Evolutionary conservation across 1,140 invertebrate species (phyloP), one percentile per base, ranked within the genome.

Genomic region (Andrena cerasifolii): DNA sequence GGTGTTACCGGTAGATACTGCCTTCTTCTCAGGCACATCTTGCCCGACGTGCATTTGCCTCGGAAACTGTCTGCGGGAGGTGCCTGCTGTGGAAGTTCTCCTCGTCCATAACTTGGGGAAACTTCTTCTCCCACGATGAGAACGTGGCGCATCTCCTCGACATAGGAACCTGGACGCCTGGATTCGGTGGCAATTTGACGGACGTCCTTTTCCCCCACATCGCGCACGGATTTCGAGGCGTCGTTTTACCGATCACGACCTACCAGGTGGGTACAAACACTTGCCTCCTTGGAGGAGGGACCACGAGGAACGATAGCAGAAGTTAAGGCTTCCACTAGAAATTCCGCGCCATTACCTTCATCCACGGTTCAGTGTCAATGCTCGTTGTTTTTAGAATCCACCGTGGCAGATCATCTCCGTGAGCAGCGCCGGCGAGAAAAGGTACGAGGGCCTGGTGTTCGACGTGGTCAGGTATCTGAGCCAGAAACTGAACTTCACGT

Each of bases 121-220:
- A 84, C 70, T 88, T 91, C 73, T 93, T 91, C 18, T 21, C 56
- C 31, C 53, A 33, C 0, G 65, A 72, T 8, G 82, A 63, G 26
- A 76, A 74, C 47, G 40, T 31, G 74, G 66, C 92, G 90, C 51
- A 94, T 53, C 86, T 96, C 28, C 82, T 95, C 21, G 90, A 96
- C 78, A 94, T 96, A 8, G 97, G 96, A 1, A 92, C 90, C 21
- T 98, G 97, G 97, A 94, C 94, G 67, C 94, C 96, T 0, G 91
- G 94, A 40, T 92, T 95, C 78, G 97, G 97, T 0, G 90, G 95
- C 31, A 91, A 93, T 36, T 92, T 96, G 63, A 91, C 91, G 0
- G 96, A 98, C 85, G 93, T 94, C 8, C 89, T 97, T 47, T 98
- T 98, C 90, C 96, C 96, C 0, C 96, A 98, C 84, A 92, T 97